These are phyloP conservation scores for Metellina segmentata DNA, from an alignment of 2,888 invertebrate species.

Conservation along the genomic window DNA sequence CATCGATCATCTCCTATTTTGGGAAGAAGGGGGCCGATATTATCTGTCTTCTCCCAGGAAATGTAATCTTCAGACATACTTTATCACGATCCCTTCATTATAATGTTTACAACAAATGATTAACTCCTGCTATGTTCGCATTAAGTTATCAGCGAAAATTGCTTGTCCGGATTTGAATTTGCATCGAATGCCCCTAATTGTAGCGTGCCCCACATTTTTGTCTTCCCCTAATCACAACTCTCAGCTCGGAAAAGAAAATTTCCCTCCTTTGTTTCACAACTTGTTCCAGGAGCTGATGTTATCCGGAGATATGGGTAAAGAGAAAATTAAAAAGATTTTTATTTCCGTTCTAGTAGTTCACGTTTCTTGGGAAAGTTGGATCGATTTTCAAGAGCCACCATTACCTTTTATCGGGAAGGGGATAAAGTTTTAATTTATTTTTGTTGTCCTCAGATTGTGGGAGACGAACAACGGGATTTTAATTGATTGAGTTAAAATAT, in stretches of 20 bases:
- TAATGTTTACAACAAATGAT: slow-evolving; percentile 72
- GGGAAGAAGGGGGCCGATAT: slow-evolving; percentile 51
- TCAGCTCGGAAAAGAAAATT: slow-evolving; percentile 27
- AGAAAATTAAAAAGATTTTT: slow-evolving; percentile 53
- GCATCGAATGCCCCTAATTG: slow-evolving; percentile 62
- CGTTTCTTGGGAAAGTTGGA: slow-evolving; percentile 6
- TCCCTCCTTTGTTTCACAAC: slow-evolving; percentile 37
- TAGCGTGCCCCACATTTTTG: slow-evolving; percentile 43
- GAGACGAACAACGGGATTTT: slow-evolving; percentile 3
- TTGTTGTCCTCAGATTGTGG: slow-evolving; percentile 3
- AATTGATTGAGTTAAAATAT: slow-evolving; percentile 49
- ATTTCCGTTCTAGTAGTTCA: slow-evolving; percentile 13
- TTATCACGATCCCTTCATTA: slow-evolving; percentile 66
- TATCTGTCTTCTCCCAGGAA: slow-evolving; percentile 60
- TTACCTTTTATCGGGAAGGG: slow-evolving; percentile 36
- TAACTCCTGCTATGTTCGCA: slow-evolving; percentile 40
- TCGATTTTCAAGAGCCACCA: slow-evolving; percentile 33
- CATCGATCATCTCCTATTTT: slow-evolving; percentile 59
- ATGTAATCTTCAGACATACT: slow-evolving; percentile 58
- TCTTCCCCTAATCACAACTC: slow-evolving; percentile 39
- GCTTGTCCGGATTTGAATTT: slow-evolving; percentile 41
- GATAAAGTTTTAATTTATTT: slow-evolving; percentile 49
- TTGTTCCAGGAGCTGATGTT: slow-evolving; percentile 23
- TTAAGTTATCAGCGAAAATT: slow-evolving; percentile 66
- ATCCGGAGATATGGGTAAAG: slow-evolving; percentile 40